These are phyloP conservation scores for Drosophila novamexicana DNA, from an alignment of 1,140 invertebrate species.

Conservation along the genomic window DNA sequence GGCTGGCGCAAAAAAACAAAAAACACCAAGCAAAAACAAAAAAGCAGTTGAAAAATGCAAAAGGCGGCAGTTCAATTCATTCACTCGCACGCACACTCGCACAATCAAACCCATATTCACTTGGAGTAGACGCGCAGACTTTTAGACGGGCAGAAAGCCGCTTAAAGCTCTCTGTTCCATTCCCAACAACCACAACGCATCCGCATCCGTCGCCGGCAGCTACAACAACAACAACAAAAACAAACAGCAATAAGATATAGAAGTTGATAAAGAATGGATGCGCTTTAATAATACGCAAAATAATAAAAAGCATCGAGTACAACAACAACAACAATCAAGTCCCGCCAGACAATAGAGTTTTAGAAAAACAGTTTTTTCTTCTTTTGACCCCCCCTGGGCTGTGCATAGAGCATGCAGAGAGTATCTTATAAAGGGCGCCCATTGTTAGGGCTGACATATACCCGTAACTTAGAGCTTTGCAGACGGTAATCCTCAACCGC, in stretches of 20 bases:
- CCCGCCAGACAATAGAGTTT: constrained; percentile 60
- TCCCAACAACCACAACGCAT: constrained; percentile 35
- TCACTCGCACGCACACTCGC: constrained; percentile 44
- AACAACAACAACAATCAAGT: constrained; percentile 61
- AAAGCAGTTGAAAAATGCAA: constrained; percentile 68
- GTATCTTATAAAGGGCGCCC: constrained; percentile 41
- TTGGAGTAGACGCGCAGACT: constrained; percentile 3
- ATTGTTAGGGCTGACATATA: constrained; percentile 54
- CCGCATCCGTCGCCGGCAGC: constrained; percentile 56
- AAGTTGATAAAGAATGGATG: constrained; percentile 71
- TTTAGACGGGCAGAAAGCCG: constrained; percentile 56
- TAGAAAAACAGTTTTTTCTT: constrained; percentile 49
- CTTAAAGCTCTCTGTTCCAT: constrained; percentile 53
- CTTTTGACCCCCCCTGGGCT: not conserved
- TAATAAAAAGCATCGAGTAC: constrained; percentile 64
- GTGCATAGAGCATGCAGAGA: constrained; percentile 7
- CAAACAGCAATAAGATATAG: constrained; percentile 49
- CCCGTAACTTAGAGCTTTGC: constrained; percentile 56
- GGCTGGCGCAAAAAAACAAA: constrained; percentile 44
- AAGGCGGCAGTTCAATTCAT: constrained; percentile 66
- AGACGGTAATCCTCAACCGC: constrained; percentile 56
- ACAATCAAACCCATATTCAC: constrained; percentile 8
- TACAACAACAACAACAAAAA: constrained; percentile 33
- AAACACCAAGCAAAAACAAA: constrained; percentile 14
- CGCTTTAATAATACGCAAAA: constrained; percentile 78